phyloP scores from a whole-genome alignment of 1,140 invertebrate species.

The Bombus breviceps region DNA sequence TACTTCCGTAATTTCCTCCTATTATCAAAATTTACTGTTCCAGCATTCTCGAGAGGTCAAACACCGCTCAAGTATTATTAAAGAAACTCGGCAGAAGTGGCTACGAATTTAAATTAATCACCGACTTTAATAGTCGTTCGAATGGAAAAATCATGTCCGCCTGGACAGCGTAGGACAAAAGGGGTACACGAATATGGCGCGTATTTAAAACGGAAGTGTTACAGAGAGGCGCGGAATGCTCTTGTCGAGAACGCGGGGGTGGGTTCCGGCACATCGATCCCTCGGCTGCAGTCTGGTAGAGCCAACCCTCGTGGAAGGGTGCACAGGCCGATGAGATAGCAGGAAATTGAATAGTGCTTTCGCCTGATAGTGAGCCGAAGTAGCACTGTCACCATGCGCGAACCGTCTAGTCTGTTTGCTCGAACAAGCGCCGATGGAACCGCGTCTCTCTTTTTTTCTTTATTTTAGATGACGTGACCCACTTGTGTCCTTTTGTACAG shows the following conservation, averaged over 20 bases:
- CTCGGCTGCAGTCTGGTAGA: conserved; percentile 36
- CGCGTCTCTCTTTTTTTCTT: not conserved
- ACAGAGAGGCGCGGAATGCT: conserved; percentile 42
- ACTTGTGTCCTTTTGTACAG: not conserved
- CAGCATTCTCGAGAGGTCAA: too few species aligned
- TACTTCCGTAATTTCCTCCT: too few species aligned
- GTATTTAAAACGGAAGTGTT: conserved; percentile 56
- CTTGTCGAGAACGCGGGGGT: conserved; percentile 36
- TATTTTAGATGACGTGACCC: too few species aligned
- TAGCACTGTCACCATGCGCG: conserved; percentile 47
- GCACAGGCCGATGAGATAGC: conserved; percentile 44
- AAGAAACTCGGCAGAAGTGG: not conserved
- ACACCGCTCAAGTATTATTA: not conserved
- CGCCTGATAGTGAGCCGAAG: conserved; percentile 41
- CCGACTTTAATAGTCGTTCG: not conserved
- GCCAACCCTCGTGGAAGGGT: conserved; percentile 41
- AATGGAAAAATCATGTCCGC: conserved; percentile 1
- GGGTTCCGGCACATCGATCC: conserved; percentile 48
- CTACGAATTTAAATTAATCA: not conserved
- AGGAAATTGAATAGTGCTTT: conserved; percentile 65
- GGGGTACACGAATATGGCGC: conserved; percentile 25
- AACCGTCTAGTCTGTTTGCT: conserved; percentile 42
- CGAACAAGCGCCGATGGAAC: conserved; percentile 31
- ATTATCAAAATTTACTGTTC: too few species aligned
- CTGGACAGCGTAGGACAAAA: not conserved